Evolutionary conservation across 2,888 invertebrate species (phyloP).

Genomic region (Stenoptilia bipunctidactyla): DNA sequence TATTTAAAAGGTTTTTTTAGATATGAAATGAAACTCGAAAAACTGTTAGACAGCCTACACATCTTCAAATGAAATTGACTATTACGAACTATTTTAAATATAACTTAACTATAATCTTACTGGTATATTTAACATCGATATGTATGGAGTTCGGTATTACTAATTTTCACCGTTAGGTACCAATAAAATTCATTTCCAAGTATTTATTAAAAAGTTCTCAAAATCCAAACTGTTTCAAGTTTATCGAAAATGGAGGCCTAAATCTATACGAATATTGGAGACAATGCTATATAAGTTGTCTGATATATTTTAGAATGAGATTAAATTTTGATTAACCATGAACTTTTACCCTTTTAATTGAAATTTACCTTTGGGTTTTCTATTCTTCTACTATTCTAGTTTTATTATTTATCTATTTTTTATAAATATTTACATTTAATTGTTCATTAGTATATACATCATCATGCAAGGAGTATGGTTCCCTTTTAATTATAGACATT

Average conservation of each 20-base stretch:
- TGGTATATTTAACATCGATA: slow-evolving; percentile 65
- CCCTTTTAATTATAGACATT: slow-evolving; percentile 51
- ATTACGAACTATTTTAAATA: slow-evolving; percentile 43
- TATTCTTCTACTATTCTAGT: slow-evolving; percentile 38
- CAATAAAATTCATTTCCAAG: slow-evolving; percentile 22
- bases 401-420: slow-evolving; percentile 26
- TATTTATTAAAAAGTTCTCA: slow-evolving; percentile 16
- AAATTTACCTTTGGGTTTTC: slow-evolving; percentile 25
- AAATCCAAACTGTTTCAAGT: slow-evolving; percentile 26
- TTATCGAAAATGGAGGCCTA: slow-evolving; percentile 35
- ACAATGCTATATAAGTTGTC: slow-evolving; percentile 33
- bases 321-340: slow-evolving; percentile 49
- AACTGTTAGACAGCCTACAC: slow-evolving; percentile 63
- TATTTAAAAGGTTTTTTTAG: no score
- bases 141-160: slow-evolving; percentile 63
- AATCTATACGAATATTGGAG: slow-evolving; percentile 33
- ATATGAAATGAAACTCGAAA: slow-evolving; percentile 12
- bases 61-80: slow-evolving; percentile 52
- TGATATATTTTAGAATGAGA: slow-evolving; percentile 39
- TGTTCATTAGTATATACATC: slow-evolving; percentile 45
- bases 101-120: slow-evolving; percentile 35
- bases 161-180: slow-evolving; percentile 26
- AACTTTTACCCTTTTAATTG: slow-evolving; percentile 32
- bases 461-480: slow-evolving; percentile 69
- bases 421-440: slow-evolving; percentile 44